These are phyloP conservation scores for Ceriagrion tenellum DNA, from an alignment of 2,888 invertebrate genomes.

Conservation along the genomic window DNA sequence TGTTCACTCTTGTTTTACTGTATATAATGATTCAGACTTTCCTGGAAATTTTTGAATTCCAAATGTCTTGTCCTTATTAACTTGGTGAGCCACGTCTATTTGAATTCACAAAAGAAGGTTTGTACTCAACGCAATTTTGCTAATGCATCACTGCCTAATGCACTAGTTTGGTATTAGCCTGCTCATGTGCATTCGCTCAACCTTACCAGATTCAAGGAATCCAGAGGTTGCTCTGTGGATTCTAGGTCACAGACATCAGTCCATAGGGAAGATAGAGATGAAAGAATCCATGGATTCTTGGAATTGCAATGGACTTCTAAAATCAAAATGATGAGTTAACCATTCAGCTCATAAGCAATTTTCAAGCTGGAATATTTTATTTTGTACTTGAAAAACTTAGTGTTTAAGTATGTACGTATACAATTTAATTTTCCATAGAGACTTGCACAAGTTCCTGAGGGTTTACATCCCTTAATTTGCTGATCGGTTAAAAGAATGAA, in stretches of 20 bases:
- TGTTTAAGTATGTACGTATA: conserved; percentile 16
- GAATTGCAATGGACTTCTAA: neutral
- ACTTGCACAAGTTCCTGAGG: conserved; percentile 59
- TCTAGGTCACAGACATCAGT: neutral
- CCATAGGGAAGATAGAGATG: neutral
- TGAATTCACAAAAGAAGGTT: neutral
- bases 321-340: neutral
- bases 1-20: no score
- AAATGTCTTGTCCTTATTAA: neutral
- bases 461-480: neutral
- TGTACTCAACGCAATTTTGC: neutral
- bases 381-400: conserved; percentile 28
- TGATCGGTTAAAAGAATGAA: neutral
- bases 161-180: neutral
- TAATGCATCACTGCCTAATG: neutral
- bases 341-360: conserved; percentile 10
- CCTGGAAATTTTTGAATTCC: neutral
- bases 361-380: conserved; percentile 23
- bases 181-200: neutral
- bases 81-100: neutral
- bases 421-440: neutral
- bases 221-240: neutral
- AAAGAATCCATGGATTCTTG: conserved; percentile 2
- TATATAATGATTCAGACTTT: no score
- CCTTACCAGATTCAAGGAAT: neutral